Percentiles rank a stretch among this genome's conserved stretches.
Conservation (phyloP, 2,113 vertebrate species). For the Athene noctua region DNA sequence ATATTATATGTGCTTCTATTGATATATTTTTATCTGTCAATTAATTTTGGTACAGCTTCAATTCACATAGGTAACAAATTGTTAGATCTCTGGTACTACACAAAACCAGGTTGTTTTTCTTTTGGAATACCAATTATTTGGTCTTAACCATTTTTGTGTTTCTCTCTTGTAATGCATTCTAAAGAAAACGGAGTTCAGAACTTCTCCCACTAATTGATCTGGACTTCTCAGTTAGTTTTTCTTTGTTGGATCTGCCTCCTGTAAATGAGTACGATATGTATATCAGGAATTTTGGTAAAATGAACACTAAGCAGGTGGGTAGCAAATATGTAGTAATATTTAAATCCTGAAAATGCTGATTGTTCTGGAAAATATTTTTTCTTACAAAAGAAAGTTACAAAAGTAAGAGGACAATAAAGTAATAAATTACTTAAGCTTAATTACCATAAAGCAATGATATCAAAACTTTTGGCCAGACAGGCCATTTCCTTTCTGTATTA, state of each 20-base stretch:
- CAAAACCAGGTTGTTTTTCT: not conserved
- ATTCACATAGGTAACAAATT: not conserved
- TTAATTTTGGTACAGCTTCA: not conserved
- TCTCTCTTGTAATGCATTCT: conserved; percentile 20
- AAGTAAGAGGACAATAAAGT: not conserved
- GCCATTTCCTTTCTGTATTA: not conserved
- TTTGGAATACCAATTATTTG: not conserved
- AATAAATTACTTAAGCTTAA: not conserved
- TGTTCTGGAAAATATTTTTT: not conserved
- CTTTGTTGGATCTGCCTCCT: conserved; percentile 88
- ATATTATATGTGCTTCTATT: not conserved
- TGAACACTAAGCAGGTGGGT: conserved; percentile 90
- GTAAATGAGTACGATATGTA: conserved; percentile 96
- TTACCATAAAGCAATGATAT: not conserved
- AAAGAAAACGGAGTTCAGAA: conserved; percentile 85
- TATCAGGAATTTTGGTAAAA: conserved; percentile 89
- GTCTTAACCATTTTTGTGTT: conserved; percentile 1
- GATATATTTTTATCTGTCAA: not conserved
- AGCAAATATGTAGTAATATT: not conserved
- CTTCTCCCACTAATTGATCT: conserved; percentile 90
- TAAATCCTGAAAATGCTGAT: not conserved
- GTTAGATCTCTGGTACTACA: not conserved
- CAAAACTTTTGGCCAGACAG: not conserved
- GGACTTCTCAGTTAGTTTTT: conserved; percentile 87
- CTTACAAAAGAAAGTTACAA: not conserved